Evolutionary conservation across 2,113 vertebrate genomes (phyloP), one percentile per base, ranked within the genome.

Genomic region (Catharus bicknelli): DNA sequence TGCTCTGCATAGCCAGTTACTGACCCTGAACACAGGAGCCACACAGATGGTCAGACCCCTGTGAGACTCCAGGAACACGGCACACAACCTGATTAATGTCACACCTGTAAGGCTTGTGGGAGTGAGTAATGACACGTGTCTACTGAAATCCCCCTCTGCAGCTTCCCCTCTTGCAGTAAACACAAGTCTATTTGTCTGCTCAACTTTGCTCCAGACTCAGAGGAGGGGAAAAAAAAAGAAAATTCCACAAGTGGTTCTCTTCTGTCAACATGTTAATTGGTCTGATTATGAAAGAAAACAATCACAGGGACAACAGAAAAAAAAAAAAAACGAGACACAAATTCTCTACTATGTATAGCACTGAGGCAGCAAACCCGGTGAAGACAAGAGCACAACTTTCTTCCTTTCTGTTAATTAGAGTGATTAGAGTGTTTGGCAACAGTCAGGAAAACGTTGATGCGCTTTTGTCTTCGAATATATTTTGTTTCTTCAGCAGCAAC

Each of bases 1-100:
- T 38, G 38, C 54, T 78, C 94, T 88, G 76, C 86, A 81, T 20
- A 12, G 62, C 76, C 87, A 53, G 53, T 17, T 47, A 88, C 76
- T 95, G 97, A 96, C 95, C 96, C 96, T 36, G 73, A 96, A 92
- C 94, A 15, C 50, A 86, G 73, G 72, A 94, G 75, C 84, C 96
- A 57, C 3, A 0, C 74, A 95, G 62, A 94, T 96, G 93, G 72
- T 74, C 86, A 86, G 34, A 50, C 30, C 86, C 78, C 84, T 75
- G 53, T 16, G 76, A 90, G 81, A 20, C 74, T 83, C 77, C 61
- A 58, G 57, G 80, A 88, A 30, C 74, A 47, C 13, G 64, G 88
- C 68, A 79, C 89, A 61, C 82, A 61, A 43, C 86, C 74, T 90
- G 76, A 95, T 70, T 84, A 36, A 95, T 80, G 88, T 82, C 94